These are phyloP conservation scores for Diloba caeruleocephala DNA, from an alignment of 2,888 invertebrate species.

Conservation along the genomic window DNA sequence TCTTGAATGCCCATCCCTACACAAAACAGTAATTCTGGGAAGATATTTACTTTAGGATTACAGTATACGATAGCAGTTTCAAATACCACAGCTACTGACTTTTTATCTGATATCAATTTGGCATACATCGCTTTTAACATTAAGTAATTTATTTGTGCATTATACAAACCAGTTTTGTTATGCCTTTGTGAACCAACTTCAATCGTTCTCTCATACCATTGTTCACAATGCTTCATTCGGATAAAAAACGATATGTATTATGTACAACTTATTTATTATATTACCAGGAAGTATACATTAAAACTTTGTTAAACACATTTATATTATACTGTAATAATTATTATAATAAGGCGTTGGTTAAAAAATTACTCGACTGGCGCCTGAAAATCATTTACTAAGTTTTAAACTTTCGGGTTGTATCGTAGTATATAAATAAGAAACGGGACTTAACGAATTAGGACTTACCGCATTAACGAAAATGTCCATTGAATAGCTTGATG, in stretches of 20 bases:
- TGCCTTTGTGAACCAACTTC: conserved; percentile 15
- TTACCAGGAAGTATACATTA: conserved; percentile 24
- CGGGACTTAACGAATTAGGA: too few species aligned
- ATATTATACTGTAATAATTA: background rate
- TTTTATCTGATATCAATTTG: conserved; percentile 19
- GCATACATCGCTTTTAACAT: conserved; percentile 17
- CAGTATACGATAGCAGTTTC: too few species aligned
- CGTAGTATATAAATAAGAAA: too few species aligned
- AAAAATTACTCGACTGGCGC: background rate
- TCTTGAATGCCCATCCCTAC: too few species aligned
- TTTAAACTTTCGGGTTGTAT: too few species aligned
- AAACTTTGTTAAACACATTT: background rate
- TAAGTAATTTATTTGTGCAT: conserved; percentile 8
- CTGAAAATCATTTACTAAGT: too few species aligned
- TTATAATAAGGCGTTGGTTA: conserved; percentile 3
- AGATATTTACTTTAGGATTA: too few species aligned
- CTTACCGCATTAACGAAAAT: too few species aligned
- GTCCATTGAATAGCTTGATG: too few species aligned
- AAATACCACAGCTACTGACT: conserved; percentile 13
- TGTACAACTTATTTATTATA: conserved; percentile 30
- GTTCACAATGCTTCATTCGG: conserved; percentile 18
- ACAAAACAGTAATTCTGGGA: too few species aligned
- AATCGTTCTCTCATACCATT: conserved; percentile 21
- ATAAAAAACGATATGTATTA: conserved; percentile 21
- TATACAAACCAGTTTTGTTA: conserved; percentile 27